These are phyloP conservation scores for Merodon equestris DNA, from an alignment of 2,888 invertebrate genomes.

Conservation along the genomic window DNA sequence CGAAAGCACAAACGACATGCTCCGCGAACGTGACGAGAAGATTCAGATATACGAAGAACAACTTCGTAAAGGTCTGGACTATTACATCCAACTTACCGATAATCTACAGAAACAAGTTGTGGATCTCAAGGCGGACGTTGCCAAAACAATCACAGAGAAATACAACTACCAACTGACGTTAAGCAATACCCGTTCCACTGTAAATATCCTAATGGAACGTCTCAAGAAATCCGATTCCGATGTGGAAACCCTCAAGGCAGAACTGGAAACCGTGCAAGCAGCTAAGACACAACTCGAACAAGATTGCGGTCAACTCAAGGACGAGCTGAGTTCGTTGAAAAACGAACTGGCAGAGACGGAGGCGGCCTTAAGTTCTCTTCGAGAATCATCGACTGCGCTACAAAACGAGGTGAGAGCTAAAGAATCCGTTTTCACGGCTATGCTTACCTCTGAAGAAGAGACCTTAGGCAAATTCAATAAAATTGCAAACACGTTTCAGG, in stretches of 20 bases:
- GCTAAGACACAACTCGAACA: slow-evolving; percentile 75
- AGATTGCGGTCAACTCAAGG: slow-evolving; percentile 73
- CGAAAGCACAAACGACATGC: slow-evolving; percentile 78
- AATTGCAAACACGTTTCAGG: slow-evolving; percentile 79
- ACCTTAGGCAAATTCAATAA: slow-evolving; percentile 78
- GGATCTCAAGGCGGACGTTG: slow-evolving; percentile 77
- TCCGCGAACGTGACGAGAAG: slow-evolving; percentile 77
- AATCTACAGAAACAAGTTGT: slow-evolving; percentile 77
- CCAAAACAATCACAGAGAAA: slow-evolving; percentile 77
- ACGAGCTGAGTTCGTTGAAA: slow-evolving; percentile 73
- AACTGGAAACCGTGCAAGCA: slow-evolving; percentile 75
- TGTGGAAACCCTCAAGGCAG: slow-evolving; percentile 78
- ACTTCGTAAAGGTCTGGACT: slow-evolving; percentile 77
- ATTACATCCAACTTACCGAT: slow-evolving; percentile 76
- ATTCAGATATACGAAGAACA: slow-evolving; percentile 77
- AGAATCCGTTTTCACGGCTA: slow-evolving; percentile 77
- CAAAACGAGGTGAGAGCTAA: slow-evolving; percentile 78
- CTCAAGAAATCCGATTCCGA: slow-evolving; percentile 79
- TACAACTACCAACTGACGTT: slow-evolving; percentile 78
- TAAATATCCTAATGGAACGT: slow-evolving; percentile 78
- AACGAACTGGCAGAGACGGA: slow-evolving; percentile 74
- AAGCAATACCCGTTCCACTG: slow-evolving; percentile 78
- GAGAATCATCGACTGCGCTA: slow-evolving; percentile 75
- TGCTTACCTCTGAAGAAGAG: slow-evolving; percentile 78
- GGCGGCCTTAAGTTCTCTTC: slow-evolving; percentile 72